A percentile compares a stretch with the other conserved stretches of the same genome.
Conservation (phyloP, 92 coral and sea anemone genomes). For the Hydrozoanthus gracilis region DNA sequence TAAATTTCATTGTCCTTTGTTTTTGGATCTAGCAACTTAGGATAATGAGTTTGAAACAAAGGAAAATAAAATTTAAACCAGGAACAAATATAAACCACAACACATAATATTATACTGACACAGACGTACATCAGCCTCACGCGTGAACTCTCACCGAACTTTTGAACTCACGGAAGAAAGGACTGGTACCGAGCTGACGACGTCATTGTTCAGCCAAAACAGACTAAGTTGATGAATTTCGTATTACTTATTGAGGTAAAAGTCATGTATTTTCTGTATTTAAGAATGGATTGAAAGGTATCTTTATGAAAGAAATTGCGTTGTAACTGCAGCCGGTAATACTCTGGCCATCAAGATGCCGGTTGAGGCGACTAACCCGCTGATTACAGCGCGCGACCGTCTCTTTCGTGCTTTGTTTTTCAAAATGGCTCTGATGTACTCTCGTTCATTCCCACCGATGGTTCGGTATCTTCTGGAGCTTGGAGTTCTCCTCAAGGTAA, state of each 20-base stretch:
- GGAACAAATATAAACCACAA: no score
- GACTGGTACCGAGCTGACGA: constrained; percentile 36
- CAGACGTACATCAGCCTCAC: no score
- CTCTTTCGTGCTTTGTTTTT: constrained; percentile 98
- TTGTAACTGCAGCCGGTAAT: neutral
- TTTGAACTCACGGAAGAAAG: neutral
- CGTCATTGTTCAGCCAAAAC: constrained; percentile 42
- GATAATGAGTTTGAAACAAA: no score
- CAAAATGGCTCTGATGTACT: constrained; percentile 98
- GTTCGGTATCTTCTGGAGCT: constrained; percentile 90
- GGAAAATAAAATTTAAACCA: no score
- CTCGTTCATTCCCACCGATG: constrained; percentile 91
- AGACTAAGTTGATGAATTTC: neutral
- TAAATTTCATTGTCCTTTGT: no score
- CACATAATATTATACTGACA: no score
- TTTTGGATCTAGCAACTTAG: no score
- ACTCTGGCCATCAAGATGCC: constrained; percentile 76
- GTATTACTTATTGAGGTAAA: neutral
- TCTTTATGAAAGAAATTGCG: neutral
- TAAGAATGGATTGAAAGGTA: constrained; percentile 21
- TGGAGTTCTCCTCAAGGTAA: constrained; percentile 93
- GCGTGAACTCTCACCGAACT: neutral
- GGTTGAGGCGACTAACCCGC: constrained; percentile 93
- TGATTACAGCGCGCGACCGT: constrained; percentile 95
- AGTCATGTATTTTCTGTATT: neutral